Percentiles rank a stretch among this genome's conserved stretches.
Conservation (phyloP, 2,113 vertebrate genomes). For the Rissa tridactyla region DNA sequence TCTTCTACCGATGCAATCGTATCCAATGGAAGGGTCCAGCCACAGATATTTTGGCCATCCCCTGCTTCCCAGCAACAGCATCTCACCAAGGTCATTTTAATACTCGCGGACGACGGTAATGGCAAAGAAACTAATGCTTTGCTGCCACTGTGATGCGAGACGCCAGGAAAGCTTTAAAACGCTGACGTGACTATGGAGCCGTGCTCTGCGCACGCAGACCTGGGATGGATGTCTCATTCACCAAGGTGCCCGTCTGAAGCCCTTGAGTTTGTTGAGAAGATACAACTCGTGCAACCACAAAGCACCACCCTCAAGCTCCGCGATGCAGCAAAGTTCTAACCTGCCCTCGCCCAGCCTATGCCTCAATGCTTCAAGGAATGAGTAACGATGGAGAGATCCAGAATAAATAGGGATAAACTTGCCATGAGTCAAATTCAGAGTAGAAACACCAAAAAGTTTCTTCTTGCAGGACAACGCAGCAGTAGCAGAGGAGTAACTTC, state of each 20-base stretch:
- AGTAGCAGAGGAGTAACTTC: not conserved
- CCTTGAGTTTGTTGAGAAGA: not conserved
- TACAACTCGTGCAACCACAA: not conserved
- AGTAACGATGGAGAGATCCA: not conserved
- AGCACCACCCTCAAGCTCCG: not conserved
- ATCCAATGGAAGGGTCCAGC: not conserved
- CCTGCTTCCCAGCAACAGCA: not conserved
- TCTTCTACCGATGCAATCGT: not conserved
- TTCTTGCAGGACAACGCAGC: fast-evolving
- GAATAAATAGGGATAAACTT: not conserved
- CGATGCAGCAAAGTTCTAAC: fast-evolving
- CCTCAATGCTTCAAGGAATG: fast-evolving
- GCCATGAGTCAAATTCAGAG: not conserved
- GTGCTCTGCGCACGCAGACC: not conserved
- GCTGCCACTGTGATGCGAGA: not conserved
- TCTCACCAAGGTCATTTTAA: not conserved
- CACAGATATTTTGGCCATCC: not conserved
- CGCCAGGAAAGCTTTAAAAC: not conserved
- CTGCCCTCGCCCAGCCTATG: not conserved
- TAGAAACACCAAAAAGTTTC: not conserved
- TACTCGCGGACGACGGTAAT: fast-evolving
- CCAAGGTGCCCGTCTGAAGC: not conserved
- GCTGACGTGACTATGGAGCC: fast-evolving
- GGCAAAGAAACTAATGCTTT: not conserved
- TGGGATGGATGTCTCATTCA: too few species aligned